Percentiles rank a stretch among this genome's conserved stretches.
phyloP scores from a whole-genome alignment of 1,140 invertebrate genomes.

The Pemphigus obesinymphae region DNA sequence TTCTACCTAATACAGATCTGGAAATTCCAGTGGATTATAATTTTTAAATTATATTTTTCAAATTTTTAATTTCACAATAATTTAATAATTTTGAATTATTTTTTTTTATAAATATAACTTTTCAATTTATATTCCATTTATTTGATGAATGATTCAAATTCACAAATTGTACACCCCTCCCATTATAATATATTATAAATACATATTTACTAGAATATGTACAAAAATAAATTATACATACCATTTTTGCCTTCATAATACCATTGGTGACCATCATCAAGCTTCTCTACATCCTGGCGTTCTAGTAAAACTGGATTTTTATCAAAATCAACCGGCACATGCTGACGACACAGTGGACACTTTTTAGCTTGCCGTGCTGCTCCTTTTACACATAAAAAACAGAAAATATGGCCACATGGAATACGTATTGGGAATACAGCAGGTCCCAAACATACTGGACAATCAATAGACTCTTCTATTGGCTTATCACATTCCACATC shows the following conservation, averaged over 20 bases:
- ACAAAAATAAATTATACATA: constrained; percentile 51
- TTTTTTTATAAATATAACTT: too few relatives aligned
- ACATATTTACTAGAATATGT: too few relatives aligned
- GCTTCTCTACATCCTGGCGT: constrained; percentile 51
- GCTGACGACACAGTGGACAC: constrained; percentile 79
- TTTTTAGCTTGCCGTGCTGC: constrained; percentile 77
- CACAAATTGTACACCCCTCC: too few relatives aligned
- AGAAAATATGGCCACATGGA: constrained; percentile 93
- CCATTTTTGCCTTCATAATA: constrained; percentile 92
- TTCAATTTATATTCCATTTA: too few relatives aligned
- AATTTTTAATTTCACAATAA: too few relatives aligned
- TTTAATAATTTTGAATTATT: too few relatives aligned
- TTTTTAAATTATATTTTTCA: too few relatives aligned
- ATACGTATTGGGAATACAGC: constrained; percentile 82
- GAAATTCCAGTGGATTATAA: too few relatives aligned
- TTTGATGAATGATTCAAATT: too few relatives aligned
- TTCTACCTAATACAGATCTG: too few relatives aligned
- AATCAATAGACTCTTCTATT: constrained; percentile 57
- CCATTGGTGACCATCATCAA: constrained; percentile 80
- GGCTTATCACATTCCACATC: neutral
- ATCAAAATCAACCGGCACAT: constrained; percentile 77
- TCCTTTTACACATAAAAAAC: constrained; percentile 91
- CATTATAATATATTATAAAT: too few relatives aligned
- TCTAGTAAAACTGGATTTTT: constrained; percentile 76
- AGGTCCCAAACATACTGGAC: constrained; percentile 85